Base-by-base conservation (phyloP, 1,140 invertebrate species). In the Eriosoma lanigerum region DNA sequence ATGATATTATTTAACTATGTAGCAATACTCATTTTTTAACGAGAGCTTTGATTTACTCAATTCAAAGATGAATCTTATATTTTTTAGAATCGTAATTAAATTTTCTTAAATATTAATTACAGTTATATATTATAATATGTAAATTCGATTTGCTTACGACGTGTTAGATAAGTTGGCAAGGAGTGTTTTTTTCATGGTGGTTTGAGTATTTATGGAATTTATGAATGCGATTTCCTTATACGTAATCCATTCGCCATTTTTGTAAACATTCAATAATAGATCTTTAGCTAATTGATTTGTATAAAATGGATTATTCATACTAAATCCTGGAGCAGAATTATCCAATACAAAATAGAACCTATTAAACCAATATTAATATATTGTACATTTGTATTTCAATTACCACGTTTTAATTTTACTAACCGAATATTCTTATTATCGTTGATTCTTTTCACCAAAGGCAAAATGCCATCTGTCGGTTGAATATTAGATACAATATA, bases 341-440 rank as follows among this genome's bases (percentile, higher is more conserved):
- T 78, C 75, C n/a, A 78, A 10, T 9, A 78, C 0, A 10, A 78
- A 78, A 24, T 62, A 46, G 26, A 78, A 78, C 21, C 75, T 78
- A 46, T 29, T 26, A 60, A 8, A 58, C n/a, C 24, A 24, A 46
- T 15, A 17, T 0, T 68, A 46, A 1, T 48, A 2, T 64, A 21
- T 32, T 38, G 1, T 38, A 24, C 19, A n/a, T 46, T 32, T 38
- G 1, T 38, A 24, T 9, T 38, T 46, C n/a, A 44, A 44, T 15
- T 46, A 13, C 10, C 13, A 13, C 17, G 13, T n/a, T 26, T 8
- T 68, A 48, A 64, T 64, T 15, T 13, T 24, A n/a, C 15, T 72
- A n/a, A 72, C 68, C 68, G 24, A 26, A 52, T 29, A 29, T 72
- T 52, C 19, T 72, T 29, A 8, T 29, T n/a, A 19, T 29, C 10